Base-by-base conservation (phyloP, 2,797 vertebrate species). In the Momotus momota region DNA sequence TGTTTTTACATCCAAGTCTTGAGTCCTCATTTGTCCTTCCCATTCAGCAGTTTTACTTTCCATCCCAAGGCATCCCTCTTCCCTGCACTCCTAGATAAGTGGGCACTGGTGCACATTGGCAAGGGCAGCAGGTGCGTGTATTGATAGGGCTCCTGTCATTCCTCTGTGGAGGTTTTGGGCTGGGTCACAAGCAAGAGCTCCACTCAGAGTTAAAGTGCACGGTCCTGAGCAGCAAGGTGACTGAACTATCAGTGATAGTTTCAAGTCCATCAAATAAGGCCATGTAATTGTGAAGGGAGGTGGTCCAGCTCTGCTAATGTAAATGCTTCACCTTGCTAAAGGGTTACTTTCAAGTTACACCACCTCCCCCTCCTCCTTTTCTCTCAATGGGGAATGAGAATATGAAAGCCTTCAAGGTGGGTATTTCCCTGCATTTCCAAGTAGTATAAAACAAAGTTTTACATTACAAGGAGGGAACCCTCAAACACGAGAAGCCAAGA, bases 91-190 rank as follows among this genome's bases (percentile, higher is more conserved):
- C 25, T 2, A 23, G 25, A 21, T 14, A 40, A 17, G 14, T 2
- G 25, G 4, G 29, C 10, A 22, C 9, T 3, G 27, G 9, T 38
- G 41, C 35, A 12, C 0, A 0, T 7, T 1, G 1, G 10, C 16
- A 14, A 74, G 12, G 14, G 25, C 9, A 66, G 48, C 67, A 51
- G 52, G 35, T 25, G 12, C 7, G 4, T 40, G 18, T 35, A 7
- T 5, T 6, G 18, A 14, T 14, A 61, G 14, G 61, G 41, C 11
- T 80, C 10, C 27, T 20, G 31, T 31, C 46, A 31, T 29, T 72
- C n/a, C 9, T 9, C 23, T 33, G n/a, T 23, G 46, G 27, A 58
- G 31, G 18, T 12, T 81, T 38, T 29, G 27, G 16, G 18, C 12
- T 71, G 45, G 18, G 16, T 54, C 33, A 40, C 29, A 29, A 6